These are phyloP conservation scores for Trachythela sp. DNA, from an alignment of 64 coral and sea anemone genomes.

Conservation along the genomic window DNA sequence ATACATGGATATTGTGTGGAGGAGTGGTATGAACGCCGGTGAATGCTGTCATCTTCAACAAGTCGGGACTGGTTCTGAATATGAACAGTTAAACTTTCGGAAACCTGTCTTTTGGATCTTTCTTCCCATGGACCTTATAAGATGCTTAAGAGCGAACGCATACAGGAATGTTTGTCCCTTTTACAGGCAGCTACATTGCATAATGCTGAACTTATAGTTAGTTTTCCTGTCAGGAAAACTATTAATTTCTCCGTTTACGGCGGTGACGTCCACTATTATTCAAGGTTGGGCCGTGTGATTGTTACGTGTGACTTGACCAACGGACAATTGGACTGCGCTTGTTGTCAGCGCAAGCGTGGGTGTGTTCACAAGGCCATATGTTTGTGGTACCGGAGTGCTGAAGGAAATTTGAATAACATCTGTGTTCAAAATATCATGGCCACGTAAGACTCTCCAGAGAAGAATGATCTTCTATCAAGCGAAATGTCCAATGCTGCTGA, in stretches of 20 bases:
- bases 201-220: slow-evolving; percentile 24
- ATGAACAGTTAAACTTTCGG: slow-evolving; percentile 11
- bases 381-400: slow-evolving; percentile 34
- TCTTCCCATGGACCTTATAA: background rate
- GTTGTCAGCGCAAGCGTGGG: slow-evolving; percentile 28
- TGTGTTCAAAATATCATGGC: no score
- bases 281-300: slow-evolving; percentile 42
- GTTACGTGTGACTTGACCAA: slow-evolving; percentile 44
- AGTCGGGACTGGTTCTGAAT: background rate
- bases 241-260: slow-evolving; percentile 53
- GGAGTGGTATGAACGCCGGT: slow-evolving; percentile 45
- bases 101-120: slow-evolving; percentile 21
- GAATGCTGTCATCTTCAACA: slow-evolving; percentile 41
- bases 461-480: background rate
- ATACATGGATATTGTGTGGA: slow-evolving; percentile 48
- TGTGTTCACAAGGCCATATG: slow-evolving; percentile 54
- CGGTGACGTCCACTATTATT: slow-evolving; percentile 46
- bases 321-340: slow-evolving; percentile 44
- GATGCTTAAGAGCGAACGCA: background rate
- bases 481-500: background rate
- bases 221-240: background rate
- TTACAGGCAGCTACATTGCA: background rate
- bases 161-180: background rate
- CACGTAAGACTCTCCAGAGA: background rate
- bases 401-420: no score